Evolutionary conservation across 1,140 invertebrate genomes (phyloP), one percentile per base, ranked within the genome.

Genomic region (Drosophila pruinosa): DNA sequence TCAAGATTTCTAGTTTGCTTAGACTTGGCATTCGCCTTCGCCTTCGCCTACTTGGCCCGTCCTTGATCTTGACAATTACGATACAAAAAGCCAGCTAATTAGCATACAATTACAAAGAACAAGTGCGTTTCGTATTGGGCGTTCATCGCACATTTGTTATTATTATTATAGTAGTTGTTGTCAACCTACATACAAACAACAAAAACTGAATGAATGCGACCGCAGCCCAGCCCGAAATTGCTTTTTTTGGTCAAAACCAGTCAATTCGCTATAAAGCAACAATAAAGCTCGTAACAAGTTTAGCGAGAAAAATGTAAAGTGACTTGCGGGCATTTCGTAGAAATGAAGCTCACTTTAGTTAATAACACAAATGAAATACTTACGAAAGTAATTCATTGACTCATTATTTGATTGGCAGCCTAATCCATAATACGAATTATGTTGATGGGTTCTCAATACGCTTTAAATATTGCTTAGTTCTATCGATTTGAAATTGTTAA

Each of bases 61-160:
- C 80, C 80, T 85, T 85, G 80, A 85, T 85, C 81, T 85, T 85
- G 80, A 77, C 81, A 73, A 86, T 81, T 81, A 52, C 72, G 69
- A 56, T 67, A 74, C 77, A 68, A 72, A 81, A 74, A 67, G 63
- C 61, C 17, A 62, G 64, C 63, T 86, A 86, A 81, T 85, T 85
- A 86, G 21, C 80, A 85, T 86, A 86, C 81, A 63, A 73, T 72
- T 75, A 83, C 79, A 83, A 72, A 78, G 58, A 50, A 57, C 76
- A 56, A 77, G 78, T 61, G 67, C 59, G 48, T 48, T 41, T 50
- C 47, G 36, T 52, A 67, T 58, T 69, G 64, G 78, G 59, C 56
- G 67, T 61, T 36, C 15, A 19, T 61, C 12, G 31, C 28, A 21
- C 26, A 54, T 43, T 64, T 68, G 38, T 64, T 62, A 39, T 67